Base-by-base conservation (phyloP, 1,140 invertebrate genomes). In the Antheraea mylitta region DNA sequence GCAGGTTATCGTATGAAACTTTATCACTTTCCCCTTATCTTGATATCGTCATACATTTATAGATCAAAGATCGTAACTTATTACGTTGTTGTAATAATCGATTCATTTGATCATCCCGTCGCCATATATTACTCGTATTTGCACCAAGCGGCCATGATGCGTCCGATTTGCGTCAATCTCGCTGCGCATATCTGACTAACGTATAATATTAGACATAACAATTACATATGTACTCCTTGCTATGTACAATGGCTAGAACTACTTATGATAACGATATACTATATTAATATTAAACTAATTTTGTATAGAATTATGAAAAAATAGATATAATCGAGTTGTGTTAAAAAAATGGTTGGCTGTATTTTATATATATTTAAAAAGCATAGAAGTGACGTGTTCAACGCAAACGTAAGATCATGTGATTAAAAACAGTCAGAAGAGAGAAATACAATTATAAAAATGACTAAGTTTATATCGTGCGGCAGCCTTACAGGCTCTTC, bases 401-500 rank as follows among this genome's bases (percentile, higher is more conserved):
- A 42, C 11, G 38, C 16, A 53, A 53, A 53, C 45, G 16, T n/a
- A 53, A 53, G 11, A 53, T 53, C 45, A 53, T 13, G 45, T 53
- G 45, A 6, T n/a, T 53, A 53, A 13, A 53, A 53, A 53, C 9
- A 53, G 45, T 53, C 45, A 42, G 11, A 13, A 53, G 16, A 10
- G 5, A 53, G 45, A 53, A 53, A 53, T 53, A 53, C 13, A 16
- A 53, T 53, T 53, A 53, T n/a, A 16, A 53, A 53, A 53, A 53
- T 61, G 60, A 61, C 18, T 61, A 30, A 61, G 60, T 61, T 11
- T 30, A 61, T 30, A 67, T 75, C 68, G 67, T 71, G 75, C 70
- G 69, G 22, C 66, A 85, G 71, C 87, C 86, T 89, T 86, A 78
- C 78, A 70, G 71, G 69, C 71, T 86, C 82, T 90, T 90, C 87